These are phyloP conservation scores for Caenorhabditis sp. DNA, from an alignment of 2,888 invertebrate species.

Conservation along the genomic window DNA sequence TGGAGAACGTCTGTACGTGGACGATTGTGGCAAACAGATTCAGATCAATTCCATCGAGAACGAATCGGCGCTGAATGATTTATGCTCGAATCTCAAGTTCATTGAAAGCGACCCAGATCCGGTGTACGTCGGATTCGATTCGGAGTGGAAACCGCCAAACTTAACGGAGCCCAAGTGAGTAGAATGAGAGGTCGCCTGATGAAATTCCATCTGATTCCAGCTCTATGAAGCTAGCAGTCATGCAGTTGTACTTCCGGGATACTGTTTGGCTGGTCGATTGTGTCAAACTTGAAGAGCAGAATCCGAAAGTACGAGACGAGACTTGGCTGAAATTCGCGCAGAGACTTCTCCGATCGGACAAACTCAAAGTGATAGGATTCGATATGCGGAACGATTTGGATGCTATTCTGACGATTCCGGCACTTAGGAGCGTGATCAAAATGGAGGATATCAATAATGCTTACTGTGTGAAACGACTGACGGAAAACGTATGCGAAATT, in stretches of 20 bases:
- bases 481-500: conserved; percentile 52
- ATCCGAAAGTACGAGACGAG: neutral
- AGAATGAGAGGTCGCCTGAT: neutral
- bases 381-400: conserved; percentile 60
- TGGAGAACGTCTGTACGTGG: conserved; percentile 3
- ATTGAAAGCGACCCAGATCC: neutral
- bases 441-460: conserved; percentile 26
- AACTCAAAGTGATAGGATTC: conserved; percentile 57
- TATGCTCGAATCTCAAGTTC: conserved; percentile 12
- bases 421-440: conserved; percentile 4
- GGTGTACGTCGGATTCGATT: conserved; percentile 58
- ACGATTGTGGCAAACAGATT: conserved; percentile 2
- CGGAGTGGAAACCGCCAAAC: conserved; percentile 60
- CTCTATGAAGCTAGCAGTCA: conserved; percentile 54
- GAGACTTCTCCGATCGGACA: conserved; percentile 31
- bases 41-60: conserved; percentile 21
- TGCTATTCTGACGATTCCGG: conserved; percentile 45
- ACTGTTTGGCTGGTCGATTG: conserved; percentile 58
- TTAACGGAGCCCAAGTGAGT: conserved; percentile 8
- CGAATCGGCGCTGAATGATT: conserved; percentile 1
- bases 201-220: neutral
- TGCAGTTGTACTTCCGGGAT: conserved; percentile 51
- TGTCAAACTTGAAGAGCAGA: conserved; percentile 32
- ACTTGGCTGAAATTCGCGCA: conserved; percentile 55
- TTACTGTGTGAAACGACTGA: conserved; percentile 50